Base-by-base conservation (phyloP, 1,140 invertebrate species). In the Scaptomyza montana region DNA sequence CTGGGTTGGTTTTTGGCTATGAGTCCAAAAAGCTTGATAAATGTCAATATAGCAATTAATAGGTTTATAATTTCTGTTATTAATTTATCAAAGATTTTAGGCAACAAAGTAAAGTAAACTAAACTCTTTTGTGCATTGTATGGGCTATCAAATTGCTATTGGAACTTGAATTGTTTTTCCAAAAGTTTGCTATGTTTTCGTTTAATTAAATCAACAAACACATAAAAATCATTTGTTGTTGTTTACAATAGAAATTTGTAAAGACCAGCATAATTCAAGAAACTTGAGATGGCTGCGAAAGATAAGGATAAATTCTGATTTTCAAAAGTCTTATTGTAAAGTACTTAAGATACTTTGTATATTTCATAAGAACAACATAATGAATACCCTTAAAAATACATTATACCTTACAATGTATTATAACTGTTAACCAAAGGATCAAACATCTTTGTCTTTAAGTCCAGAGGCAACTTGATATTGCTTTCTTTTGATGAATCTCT, bases 181-280 rank as follows among this genome's bases (percentile, higher is more conserved):
- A n/a, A 5, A 43, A n/a, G 10, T 43, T 43, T 43, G 39, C 39
- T 43, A 2, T n/a, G 39, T 43, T 43, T 43, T n/a, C 39, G 39
- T n/a, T 41, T 41, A 41, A 41, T 41, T 41, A 10, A 41, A 41
- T 41, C 39, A 41, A 41, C 39, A 41, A 41, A 41, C 39, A 41
- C 12, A n/a, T n/a, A n/a, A n/a, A 41, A 41, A n/a, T n/a, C 39
- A 5, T 41, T 41, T 41, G 12, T 5, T n/a, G 12, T 41, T 41
- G 39, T 41, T 41, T 41, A n/a, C 39, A 12, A 41, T n/a, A n/a
- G 39, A 41, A 41, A 5, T 41, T 41, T n/a, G 39, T 41, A 5
- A n/a, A 41, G 39, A 41, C 39, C 39, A 41, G 39, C 39, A 41
- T 41, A 41, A 41, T 41, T 41, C 39, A n/a, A 5, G 39, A 41